These are phyloP conservation scores for Spea multiplicata DNA, from an alignment of 2,113 vertebrate species.

Conservation along the genomic window DNA sequence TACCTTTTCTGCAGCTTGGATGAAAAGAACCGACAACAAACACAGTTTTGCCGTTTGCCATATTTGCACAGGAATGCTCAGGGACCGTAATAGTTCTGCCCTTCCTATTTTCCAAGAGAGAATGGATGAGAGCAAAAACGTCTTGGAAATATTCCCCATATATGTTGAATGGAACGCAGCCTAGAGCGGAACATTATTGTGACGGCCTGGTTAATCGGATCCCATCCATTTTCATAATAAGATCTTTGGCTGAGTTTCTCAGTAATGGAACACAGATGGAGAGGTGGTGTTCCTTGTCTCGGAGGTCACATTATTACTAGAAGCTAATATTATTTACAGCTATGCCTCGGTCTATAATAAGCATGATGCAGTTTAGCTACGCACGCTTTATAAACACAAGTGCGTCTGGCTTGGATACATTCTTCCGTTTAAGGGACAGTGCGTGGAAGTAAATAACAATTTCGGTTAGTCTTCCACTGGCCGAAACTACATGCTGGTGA, in stretches of 20 bases:
- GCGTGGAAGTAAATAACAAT: neutral
- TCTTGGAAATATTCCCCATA: constrained; percentile 33
- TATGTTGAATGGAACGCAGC: constrained; percentile 29
- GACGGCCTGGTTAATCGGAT: constrained; percentile 34
- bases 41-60: constrained; percentile 5
- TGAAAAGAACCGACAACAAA: constrained; percentile 8
- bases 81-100: constrained; percentile 5
- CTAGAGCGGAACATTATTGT: constrained; percentile 31
- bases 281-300: constrained; percentile 42
- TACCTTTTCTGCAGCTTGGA: constrained; percentile 10
- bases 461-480: neutral
- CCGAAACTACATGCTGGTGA: neutral
- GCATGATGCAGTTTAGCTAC: constrained; percentile 20
- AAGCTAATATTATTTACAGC: constrained; percentile 46
- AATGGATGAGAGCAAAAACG: constrained; percentile 20
- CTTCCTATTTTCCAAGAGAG: constrained; percentile 22
- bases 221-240: constrained; percentile 49
- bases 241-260: constrained; percentile 36
- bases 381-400: constrained; percentile 12
- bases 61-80: neutral
- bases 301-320: constrained; percentile 37
- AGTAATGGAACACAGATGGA: constrained; percentile 45
- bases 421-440: neutral
- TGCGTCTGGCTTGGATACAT: neutral
- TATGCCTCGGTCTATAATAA: constrained; percentile 26